Evolutionary conservation across 2,797 vertebrate species (phyloP).

Genomic region (Sebastes aleutianus): DNA sequence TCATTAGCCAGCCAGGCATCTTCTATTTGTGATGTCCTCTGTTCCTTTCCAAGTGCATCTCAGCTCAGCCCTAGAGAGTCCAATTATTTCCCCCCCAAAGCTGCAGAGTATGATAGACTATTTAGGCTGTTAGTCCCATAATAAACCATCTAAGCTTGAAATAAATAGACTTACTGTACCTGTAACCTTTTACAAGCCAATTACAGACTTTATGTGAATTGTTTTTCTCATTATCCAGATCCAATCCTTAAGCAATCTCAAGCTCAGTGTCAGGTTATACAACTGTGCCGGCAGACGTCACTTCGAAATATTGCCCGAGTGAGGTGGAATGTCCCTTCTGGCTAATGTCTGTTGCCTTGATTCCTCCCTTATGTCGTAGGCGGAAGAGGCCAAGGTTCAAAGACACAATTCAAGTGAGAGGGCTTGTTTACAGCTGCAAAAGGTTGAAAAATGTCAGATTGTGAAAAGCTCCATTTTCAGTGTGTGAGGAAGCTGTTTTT

Average conservation of each 20-base stretch:
- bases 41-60: conserved; percentile 6
- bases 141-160: neutral
- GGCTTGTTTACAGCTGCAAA: neutral
- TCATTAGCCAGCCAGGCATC: neutral
- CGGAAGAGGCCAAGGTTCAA: neutral
- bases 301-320: neutral
- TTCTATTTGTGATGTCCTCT: neutral
- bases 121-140: neutral
- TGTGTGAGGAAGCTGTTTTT: neutral
- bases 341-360: neutral
- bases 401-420: neutral
- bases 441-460: neutral
- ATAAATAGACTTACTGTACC: neutral
- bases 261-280: neutral
- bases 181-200: conserved; percentile 25
- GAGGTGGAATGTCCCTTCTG: conserved; percentile 15
- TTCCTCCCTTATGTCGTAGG: neutral
- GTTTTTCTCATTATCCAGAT: conserved; percentile 5
- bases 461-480: conserved; percentile 1
- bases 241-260: neutral
- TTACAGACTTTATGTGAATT: conserved; percentile 5
- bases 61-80: neutral
- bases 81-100: conserved; percentile 16
- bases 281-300: neutral
- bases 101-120: neutral